Evolutionary conservation across 2,113 vertebrate species (phyloP).

Genomic region (Isichthys henryi): DNA sequence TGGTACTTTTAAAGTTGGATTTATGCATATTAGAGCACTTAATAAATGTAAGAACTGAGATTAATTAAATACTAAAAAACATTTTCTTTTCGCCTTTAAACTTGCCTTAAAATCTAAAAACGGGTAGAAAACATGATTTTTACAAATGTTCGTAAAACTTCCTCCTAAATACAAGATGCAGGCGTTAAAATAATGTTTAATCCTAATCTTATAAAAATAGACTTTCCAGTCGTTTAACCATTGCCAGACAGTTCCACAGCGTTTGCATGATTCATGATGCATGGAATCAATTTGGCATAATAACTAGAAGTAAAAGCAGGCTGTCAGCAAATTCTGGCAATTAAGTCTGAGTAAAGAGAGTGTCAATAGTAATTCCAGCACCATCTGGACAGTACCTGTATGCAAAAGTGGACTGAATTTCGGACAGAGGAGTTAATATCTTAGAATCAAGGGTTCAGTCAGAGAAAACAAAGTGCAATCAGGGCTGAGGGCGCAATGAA

Average conservation of each 20-base stretch:
- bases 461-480: conserved; percentile 21
- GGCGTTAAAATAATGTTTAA: background rate
- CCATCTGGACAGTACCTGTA: conserved; percentile 21
- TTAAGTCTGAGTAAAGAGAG: conserved; percentile 14
- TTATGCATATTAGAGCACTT: background rate
- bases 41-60: background rate
- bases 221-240: conserved; percentile 2
- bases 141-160: background rate
- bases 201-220: background rate
- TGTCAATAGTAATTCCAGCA: conserved; percentile 22
- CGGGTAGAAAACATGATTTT: background rate
- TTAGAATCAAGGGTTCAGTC: background rate
- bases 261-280: conserved; percentile 20
- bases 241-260: background rate
- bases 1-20: background rate
- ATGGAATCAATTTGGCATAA: conserved; percentile 23
- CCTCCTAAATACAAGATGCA: background rate
- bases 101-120: background rate
- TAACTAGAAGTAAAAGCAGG: conserved; percentile 9
- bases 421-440: conserved; percentile 20
- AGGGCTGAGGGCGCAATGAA: background rate
- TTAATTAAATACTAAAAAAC: background rate
- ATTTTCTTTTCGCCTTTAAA: background rate
- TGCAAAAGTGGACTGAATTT: background rate
- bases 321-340: conserved; percentile 25